Base-by-base conservation (phyloP, 2,113 vertebrate species). In the Alces alces region DNA sequence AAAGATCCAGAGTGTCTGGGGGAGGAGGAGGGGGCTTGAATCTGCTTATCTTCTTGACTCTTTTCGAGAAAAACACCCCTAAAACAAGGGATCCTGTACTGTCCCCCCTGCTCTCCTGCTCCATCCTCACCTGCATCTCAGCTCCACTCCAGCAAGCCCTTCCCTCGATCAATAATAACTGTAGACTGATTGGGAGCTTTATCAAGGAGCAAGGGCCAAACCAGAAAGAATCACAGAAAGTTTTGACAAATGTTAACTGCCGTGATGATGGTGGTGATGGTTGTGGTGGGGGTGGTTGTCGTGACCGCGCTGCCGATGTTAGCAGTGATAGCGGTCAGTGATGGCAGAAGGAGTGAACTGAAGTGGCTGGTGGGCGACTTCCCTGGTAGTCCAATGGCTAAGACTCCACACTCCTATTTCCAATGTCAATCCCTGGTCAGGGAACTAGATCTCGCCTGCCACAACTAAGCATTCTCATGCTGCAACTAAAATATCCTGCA, bases 111-210 rank as follows among this genome's bases (percentile, higher is more conserved):
- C 23, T 2, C 8, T 25, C 43, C 86, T 8, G 66, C 30, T 45
- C 47, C 36, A 16, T 6, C 50, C 57, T 12, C 9, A 0, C 52
- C n/a, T 0, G 36, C 5, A 16, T 36, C 47, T 47, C 23, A 27
- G 30, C 9, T 3, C 5, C 2, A 3, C 54, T 25, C 58, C 50
- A 15, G 19, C 3, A 0, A 43, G 64, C 8, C 6, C 19, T 50
- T 70, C 33, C 30, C 54, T 28, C 28, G 11, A 19, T 33, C 14
- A 3, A 5, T 33, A 39, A 1, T 50, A 57, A 60, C 36, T 30
- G 1, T 10, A 7, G 79, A 23, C 14, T 36, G 76, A 82, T 5
- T 19, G 36, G 6, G 47, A 79, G 85, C 79, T 55, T 66, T 28
- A 2, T 50, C 36, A 52, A 25, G 55, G 27, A 58, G 64, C 85